These are phyloP conservation scores for Acanthopagrus latus DNA, from an alignment of 2,797 vertebrate genomes.

Conservation along the genomic window DNA sequence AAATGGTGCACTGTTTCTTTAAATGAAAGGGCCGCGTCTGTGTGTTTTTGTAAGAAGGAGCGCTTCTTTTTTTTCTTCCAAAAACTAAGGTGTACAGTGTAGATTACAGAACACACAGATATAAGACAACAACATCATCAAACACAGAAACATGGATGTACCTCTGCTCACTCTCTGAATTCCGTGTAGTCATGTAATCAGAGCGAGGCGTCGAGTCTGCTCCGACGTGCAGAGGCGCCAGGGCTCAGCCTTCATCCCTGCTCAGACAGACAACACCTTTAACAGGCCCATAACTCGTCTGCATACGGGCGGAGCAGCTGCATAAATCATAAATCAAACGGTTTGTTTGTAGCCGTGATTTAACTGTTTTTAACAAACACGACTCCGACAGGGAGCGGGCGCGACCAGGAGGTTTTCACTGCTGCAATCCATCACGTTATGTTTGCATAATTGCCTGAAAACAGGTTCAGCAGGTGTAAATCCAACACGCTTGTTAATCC, in stretches of 20 bases:
- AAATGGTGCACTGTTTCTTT: neutral
- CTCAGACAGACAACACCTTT: conserved; percentile 58
- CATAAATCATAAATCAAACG: conserved; percentile 57
- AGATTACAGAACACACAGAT: neutral
- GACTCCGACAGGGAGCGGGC: conserved; percentile 20
- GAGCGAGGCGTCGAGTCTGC: conserved; percentile 15
- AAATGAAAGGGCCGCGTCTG: neutral
- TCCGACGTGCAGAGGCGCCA: conserved; percentile 14
- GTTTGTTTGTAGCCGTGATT: conserved; percentile 32
- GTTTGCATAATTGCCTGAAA: conserved; percentile 37
- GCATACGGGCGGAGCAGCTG: conserved; percentile 34
- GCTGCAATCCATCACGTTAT: conserved; percentile 35
- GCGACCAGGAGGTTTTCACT: conserved; percentile 22
- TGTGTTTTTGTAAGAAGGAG: neutral
- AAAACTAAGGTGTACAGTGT: neutral
- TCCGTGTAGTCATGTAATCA: conserved; percentile 14
- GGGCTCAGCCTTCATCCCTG: conserved; percentile 29
- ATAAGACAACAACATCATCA: neutral
- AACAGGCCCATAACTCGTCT: conserved; percentile 43
- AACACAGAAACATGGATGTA: neutral
- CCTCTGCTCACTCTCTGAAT: neutral
- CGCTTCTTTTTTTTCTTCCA: too few relatives aligned
- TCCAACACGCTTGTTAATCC: conserved; percentile 21
- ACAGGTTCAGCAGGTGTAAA: conserved; percentile 26
- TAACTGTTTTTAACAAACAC: conserved; percentile 36